A percentile compares a stretch with the other conserved stretches of the same genome.
phyloP scores from a whole-genome alignment of 2,888 invertebrate species.

The Nemoura dubitans region DNA sequence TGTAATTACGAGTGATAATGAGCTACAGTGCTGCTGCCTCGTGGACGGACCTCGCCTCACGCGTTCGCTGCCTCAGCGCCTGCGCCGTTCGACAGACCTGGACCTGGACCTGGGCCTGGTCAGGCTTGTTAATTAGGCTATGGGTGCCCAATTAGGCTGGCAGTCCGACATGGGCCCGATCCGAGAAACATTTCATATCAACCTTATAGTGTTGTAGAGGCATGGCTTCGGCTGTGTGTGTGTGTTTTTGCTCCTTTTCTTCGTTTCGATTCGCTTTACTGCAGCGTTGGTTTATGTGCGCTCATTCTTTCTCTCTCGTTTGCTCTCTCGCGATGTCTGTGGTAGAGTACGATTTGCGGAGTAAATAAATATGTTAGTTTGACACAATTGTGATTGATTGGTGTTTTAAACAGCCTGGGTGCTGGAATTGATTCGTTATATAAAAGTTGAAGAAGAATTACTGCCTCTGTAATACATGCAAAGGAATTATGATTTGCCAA shows the following conservation, averaged over 20 bases:
- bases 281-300: not conserved
- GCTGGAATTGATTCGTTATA: conserved; percentile 1
- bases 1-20: not conserved
- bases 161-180: not conserved
- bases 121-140: not conserved
- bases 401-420: not conserved
- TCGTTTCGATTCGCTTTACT: not conserved
- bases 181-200: not conserved
- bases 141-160: not conserved
- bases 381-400: conserved; percentile 4
- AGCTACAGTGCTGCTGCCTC: not conserved
- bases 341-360: not conserved
- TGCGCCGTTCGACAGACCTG: too few relatives aligned
- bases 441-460: not conserved
- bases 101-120: too few relatives aligned
- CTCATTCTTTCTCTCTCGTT: too few relatives aligned
- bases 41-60: too few relatives aligned
- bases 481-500: not conserved
- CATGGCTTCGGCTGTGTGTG: too few relatives aligned
- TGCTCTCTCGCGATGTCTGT: too few relatives aligned
- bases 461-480: not conserved
- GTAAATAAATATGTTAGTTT: not conserved
- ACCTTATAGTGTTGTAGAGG: too few relatives aligned
- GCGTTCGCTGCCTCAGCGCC: too few relatives aligned
- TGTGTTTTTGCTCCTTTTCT: not conserved